phyloP scores from a whole-genome alignment of 2,888 invertebrate species.

The Hemicrepidius hirtus region DNA sequence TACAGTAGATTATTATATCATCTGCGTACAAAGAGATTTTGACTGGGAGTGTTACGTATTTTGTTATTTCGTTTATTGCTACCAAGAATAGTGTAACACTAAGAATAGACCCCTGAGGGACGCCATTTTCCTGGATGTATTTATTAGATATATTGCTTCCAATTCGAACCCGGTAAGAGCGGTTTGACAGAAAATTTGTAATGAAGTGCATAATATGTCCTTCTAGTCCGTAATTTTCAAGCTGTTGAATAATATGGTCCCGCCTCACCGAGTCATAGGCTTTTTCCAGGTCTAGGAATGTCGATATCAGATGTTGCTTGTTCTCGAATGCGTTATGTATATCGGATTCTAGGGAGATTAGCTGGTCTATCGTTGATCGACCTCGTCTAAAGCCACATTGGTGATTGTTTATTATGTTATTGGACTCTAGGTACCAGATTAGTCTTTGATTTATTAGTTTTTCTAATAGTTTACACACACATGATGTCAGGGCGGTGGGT shows the following conservation, averaged over 20 bases:
- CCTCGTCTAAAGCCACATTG: slow-evolving; percentile 32
- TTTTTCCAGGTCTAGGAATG: slow-evolving; percentile 42
- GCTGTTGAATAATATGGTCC: not conserved
- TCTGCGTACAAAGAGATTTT: not conserved
- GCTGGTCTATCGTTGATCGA: slow-evolving; percentile 31
- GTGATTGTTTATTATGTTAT: not conserved
- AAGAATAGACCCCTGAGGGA: not conserved
- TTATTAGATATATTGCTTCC: not conserved
- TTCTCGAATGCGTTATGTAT: slow-evolving; percentile 32
- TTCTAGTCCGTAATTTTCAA: not conserved
- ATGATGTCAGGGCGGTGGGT: slow-evolving; percentile 1
- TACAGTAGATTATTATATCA: not conserved
- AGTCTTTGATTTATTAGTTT: slow-evolving; percentile 5
- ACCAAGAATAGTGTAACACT: not conserved
- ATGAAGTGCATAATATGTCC: slow-evolving; percentile 9
- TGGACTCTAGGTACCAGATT: slow-evolving; percentile 5
- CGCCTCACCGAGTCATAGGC: slow-evolving; percentile 42
- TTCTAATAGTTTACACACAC: slow-evolving; percentile 17
- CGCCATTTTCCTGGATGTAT: too few relatives aligned
- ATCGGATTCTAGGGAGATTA: slow-evolving; percentile 37
- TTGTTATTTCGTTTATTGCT: slow-evolving; percentile 1
- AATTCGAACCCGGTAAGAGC: not conserved
- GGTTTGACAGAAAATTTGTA: slow-evolving; percentile 6
- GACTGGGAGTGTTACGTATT: not conserved
- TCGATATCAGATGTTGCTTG: slow-evolving; percentile 33